Conservation (phyloP, 2,113 vertebrate species). For the Felis catus region DNA sequence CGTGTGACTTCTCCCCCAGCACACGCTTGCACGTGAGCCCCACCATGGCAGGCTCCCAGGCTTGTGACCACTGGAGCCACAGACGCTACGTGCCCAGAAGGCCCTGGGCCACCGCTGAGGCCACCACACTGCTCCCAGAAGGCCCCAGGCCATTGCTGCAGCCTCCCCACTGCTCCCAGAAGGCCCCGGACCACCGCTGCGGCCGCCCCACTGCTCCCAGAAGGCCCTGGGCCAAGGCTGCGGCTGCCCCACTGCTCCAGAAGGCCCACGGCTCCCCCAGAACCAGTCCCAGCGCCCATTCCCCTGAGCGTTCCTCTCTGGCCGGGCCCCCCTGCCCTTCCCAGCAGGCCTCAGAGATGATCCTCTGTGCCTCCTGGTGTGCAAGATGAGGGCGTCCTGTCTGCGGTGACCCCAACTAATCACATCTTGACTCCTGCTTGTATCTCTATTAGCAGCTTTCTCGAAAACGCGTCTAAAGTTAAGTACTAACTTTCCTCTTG, state of each 20-base stretch:
- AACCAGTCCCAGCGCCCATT: accelerated
- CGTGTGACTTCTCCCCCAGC: not conserved
- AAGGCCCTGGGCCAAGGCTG: not conserved
- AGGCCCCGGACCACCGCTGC: not conserved
- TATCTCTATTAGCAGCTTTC: not conserved
- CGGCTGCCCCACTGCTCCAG: not conserved
- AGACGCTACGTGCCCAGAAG: not conserved
- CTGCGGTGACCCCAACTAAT: not conserved
- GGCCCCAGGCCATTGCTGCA: not conserved
- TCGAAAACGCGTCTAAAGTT: not conserved
- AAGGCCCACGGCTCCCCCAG: not conserved
- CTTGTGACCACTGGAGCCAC: not conserved
- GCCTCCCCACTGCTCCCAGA: not conserved
- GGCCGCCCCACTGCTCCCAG: not conserved
- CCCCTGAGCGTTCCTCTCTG: not conserved
- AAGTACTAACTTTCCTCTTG: not conserved
- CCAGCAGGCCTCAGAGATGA: not conserved
- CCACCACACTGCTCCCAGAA: not conserved
- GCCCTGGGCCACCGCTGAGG: not conserved
- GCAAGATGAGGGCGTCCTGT: accelerated
- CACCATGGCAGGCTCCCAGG: not conserved
- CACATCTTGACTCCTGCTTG: too few relatives aligned
- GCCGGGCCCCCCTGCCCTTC: not conserved
- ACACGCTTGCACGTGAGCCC: not conserved
- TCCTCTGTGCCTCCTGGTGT: not conserved